Conservation (phyloP, 2,888 invertebrate species). For the Rhagophthalmus giganteus region DNA sequence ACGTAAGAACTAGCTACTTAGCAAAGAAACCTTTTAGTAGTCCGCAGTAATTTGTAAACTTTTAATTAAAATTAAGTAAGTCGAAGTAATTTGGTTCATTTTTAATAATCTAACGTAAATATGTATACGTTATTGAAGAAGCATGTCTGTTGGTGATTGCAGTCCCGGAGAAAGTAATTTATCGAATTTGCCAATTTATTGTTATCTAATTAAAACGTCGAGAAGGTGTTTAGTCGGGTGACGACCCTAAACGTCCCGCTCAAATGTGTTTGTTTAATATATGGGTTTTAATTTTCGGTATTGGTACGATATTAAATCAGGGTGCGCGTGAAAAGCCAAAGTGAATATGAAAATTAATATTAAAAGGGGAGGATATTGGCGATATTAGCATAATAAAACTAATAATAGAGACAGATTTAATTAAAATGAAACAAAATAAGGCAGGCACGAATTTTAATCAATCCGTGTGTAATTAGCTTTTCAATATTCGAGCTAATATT, state of each 20-base stretch:
- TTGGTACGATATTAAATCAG: slow-evolving; percentile 15
- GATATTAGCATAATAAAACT: slow-evolving; percentile 27
- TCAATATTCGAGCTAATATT: slow-evolving; percentile 40
- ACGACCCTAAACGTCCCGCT: not conserved
- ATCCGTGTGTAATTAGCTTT: slow-evolving; percentile 41
- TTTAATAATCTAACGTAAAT: too few relatives aligned
- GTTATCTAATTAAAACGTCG: too few relatives aligned
- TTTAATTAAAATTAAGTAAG: too few relatives aligned
- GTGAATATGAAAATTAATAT: slow-evolving; percentile 18
- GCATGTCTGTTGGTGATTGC: too few relatives aligned
- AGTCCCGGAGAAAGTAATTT: not conserved
- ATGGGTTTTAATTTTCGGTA: slow-evolving; percentile 17
- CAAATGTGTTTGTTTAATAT: slow-evolving; percentile 9
- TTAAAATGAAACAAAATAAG: slow-evolving; percentile 29
- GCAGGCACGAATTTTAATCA: slow-evolving; percentile 37
- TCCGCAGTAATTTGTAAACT: too few relatives aligned
- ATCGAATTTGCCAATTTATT: too few relatives aligned
- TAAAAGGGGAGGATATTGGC: slow-evolving; percentile 18
- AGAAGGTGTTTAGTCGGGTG: too few relatives aligned
- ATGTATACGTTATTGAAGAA: too few relatives aligned
- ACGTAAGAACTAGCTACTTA: too few relatives aligned
- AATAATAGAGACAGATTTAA: slow-evolving; percentile 30
- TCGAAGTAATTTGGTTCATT: too few relatives aligned
- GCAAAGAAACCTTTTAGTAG: too few relatives aligned
- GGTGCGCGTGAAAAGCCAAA: slow-evolving; percentile 7